phyloP scores from a whole-genome alignment of 2,113 vertebrate genomes.

The Pteropus alecto region DNA sequence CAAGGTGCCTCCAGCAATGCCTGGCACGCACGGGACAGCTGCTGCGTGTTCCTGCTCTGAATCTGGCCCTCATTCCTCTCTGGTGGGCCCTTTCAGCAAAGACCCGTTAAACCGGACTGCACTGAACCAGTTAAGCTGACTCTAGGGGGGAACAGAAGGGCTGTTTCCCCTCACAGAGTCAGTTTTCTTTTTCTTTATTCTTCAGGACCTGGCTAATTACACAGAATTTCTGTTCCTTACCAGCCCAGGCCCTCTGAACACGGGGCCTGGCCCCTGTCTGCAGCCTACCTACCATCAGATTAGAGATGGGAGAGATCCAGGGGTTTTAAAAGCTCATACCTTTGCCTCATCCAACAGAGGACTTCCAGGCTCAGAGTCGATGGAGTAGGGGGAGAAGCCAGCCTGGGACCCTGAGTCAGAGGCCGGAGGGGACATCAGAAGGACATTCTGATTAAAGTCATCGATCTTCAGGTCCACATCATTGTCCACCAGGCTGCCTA shows the following conservation, averaged over 20 bases:
- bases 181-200: background rate
- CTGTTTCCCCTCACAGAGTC: background rate
- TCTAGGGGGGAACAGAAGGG: background rate
- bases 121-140: background rate
- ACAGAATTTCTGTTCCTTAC: background rate
- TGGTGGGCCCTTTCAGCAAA: background rate
- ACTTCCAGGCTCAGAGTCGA: constrained; percentile 97
- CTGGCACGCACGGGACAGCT: background rate
- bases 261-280: background rate
- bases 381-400: constrained; percentile 95
- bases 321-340: constrained; percentile 79
- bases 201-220: background rate
- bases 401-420: constrained; percentile 95
- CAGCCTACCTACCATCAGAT: background rate
- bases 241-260: background rate
- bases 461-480: constrained; percentile 93
- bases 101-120: background rate
- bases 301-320: background rate
- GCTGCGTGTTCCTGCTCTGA: background rate
- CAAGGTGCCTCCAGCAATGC: background rate
- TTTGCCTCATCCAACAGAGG: constrained; percentile 94
- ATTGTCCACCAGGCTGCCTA: constrained; percentile 85
- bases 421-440: constrained; percentile 96
- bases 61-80: background rate
- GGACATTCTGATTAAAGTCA: constrained; percentile 89